Conservation (phyloP, 2,888 invertebrate species). For the Actias luna region DNA sequence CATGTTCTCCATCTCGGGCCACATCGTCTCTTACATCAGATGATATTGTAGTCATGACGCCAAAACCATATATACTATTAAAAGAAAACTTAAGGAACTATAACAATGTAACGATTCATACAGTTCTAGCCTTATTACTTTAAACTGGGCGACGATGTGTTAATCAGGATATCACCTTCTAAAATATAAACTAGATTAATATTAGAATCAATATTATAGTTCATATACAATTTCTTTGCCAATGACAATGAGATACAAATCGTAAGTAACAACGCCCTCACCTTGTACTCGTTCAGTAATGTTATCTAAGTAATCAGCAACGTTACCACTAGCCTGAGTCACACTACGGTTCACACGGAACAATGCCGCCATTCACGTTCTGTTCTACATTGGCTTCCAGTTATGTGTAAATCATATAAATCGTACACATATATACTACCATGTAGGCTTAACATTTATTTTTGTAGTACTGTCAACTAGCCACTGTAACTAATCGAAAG, state of each 20-base stretch:
- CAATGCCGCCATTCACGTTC: constrained; percentile 31
- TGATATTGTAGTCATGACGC: no score
- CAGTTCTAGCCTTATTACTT: no score
- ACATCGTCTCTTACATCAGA: no score
- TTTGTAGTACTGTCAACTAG: no score
- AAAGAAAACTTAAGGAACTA: no score
- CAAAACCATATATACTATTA: no score
- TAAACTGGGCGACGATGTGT: no score
- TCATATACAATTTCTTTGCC: neutral
- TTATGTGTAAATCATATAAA: constrained; percentile 10
- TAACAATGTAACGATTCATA: no score
- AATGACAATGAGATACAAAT: constrained; percentile 31
- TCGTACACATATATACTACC: neutral
- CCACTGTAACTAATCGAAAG: no score
- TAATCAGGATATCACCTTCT: no score
- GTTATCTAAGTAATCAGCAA: constrained; percentile 38
- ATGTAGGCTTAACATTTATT: neutral
- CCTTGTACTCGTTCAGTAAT: constrained; percentile 44
- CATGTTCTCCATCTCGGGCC: no score
- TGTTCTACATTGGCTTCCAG: constrained; percentile 13
- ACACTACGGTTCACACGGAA: constrained; percentile 29
- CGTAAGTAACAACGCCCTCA: constrained; percentile 35
- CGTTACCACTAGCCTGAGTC: constrained; percentile 33
- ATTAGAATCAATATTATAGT: neutral
- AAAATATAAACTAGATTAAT: neutral